Conservation (phyloP, 2,113 vertebrate genomes). For the Forbesichthys agassizii region DNA sequence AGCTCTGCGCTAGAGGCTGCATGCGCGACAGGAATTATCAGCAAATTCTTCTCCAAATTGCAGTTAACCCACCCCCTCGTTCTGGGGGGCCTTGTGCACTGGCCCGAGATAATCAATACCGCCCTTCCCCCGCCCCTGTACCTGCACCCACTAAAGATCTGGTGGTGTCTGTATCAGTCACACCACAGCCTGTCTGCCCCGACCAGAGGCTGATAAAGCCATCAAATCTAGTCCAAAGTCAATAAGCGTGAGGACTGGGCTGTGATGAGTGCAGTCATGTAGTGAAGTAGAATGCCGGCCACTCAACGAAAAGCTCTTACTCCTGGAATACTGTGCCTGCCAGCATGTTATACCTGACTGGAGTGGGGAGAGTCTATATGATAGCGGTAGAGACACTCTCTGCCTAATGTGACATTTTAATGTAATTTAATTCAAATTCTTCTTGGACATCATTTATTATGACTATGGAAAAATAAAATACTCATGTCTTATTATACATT, state of each 20-base stretch:
- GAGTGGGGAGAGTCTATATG: too few species aligned
- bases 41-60: conserved; percentile 28
- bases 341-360: too few species aligned
- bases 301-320: too few species aligned
- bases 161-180: too few species aligned
- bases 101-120: conserved; percentile 63
- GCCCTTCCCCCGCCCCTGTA: conserved; percentile 15
- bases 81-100: conserved; percentile 28
- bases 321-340: too few species aligned
- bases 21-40: conserved; percentile 68
- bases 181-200: too few species aligned
- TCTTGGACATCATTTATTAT: too few species aligned
- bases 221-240: conserved; percentile 50
- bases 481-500: neutral
- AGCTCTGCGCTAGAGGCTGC: conserved; percentile 70
- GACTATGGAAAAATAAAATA: too few species aligned
- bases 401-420: too few species aligned
- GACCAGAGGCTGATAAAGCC: conserved; percentile 43
- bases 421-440: too few species aligned
- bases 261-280: conserved; percentile 1
- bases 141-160: conserved; percentile 6
- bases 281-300: too few species aligned
- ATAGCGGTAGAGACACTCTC: too few species aligned
- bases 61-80: conserved; percentile 35
- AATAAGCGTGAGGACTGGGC: conserved; percentile 12